A percentile compares a stretch with the other conserved stretches of the same genome.
Conservation (phyloP, 92 coral and sea anemone genomes). For the Porites evermanni region DNA sequence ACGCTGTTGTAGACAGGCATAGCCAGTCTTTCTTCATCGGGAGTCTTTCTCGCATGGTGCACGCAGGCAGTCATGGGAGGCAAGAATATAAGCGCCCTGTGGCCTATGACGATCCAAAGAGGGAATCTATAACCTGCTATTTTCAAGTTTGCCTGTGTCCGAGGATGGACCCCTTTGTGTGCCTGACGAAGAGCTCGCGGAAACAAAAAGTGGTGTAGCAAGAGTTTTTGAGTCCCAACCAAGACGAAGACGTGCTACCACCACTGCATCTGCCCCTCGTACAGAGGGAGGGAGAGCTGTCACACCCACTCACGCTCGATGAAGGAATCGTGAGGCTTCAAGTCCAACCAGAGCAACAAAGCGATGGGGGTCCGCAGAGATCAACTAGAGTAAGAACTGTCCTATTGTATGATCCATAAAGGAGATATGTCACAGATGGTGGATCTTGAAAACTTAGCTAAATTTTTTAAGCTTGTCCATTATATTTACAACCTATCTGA, state of each 20-base stretch:
- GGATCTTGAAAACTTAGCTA: background rate
- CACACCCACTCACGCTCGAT: conserved; percentile 27
- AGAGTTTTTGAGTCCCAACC: conserved; percentile 30
- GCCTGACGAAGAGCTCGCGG: conserved; percentile 47
- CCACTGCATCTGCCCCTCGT: conserved; percentile 9
- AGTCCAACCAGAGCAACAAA: conserved; percentile 47
- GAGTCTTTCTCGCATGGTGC: conserved; percentile 30
- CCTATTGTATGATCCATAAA: conserved; percentile 54
- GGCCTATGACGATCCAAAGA: conserved; percentile 57
- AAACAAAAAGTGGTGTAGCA: conserved; percentile 52
- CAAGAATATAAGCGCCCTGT: conserved; percentile 58
- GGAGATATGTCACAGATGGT: conserved; percentile 38
- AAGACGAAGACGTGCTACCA: conserved; percentile 22
- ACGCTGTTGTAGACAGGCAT: conserved; percentile 50
- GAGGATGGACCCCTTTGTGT: conserved; percentile 46
- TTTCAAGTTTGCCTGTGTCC: conserved; percentile 48
- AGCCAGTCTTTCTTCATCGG: conserved; percentile 49
- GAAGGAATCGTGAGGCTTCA: conserved; percentile 55
- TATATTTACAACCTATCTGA: conserved; percentile 7
- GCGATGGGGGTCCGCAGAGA: conserved; percentile 56
- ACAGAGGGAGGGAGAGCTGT: conserved; percentile 11
- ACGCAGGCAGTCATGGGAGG: conserved; percentile 24
- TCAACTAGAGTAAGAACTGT: conserved; percentile 46
- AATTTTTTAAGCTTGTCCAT: conserved; percentile 4
- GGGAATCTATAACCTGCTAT: conserved; percentile 50